These are phyloP conservation scores for Martes martes DNA, from an alignment of 2,113 vertebrate genomes.

Conservation along the genomic window DNA sequence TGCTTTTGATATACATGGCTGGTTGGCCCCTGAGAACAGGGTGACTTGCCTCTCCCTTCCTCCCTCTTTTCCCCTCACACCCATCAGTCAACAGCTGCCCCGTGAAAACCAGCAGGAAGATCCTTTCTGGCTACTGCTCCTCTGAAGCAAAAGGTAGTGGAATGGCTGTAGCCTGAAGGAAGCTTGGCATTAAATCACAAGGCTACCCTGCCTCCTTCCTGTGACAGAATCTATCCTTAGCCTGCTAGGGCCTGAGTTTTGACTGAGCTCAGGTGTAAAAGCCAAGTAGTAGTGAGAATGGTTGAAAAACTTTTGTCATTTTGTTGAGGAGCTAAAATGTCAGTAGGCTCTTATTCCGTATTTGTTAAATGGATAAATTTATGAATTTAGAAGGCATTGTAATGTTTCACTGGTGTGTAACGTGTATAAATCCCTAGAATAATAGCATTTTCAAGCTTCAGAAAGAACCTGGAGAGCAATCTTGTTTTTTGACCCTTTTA, in stretches of 20 bases:
- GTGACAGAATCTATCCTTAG: neutral
- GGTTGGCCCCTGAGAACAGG: neutral
- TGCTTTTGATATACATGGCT: neutral
- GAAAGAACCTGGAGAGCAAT: slow-evolving; percentile 38
- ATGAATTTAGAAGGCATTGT: slow-evolving; percentile 48
- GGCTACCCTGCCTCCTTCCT: neutral
- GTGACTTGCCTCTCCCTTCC: neutral
- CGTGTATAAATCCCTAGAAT: slow-evolving; percentile 38
- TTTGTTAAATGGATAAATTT: slow-evolving; percentile 47
- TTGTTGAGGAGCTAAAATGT: slow-evolving; percentile 19
- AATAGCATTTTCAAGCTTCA: slow-evolving; percentile 39
- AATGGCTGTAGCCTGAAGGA: neutral
- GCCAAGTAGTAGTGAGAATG: neutral
- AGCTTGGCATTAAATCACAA: neutral
- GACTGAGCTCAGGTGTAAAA: slow-evolving; percentile 1
- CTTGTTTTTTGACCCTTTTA: slow-evolving; percentile 8
- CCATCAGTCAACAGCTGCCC: neutral
- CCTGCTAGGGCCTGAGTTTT: neutral
- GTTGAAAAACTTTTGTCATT: slow-evolving; percentile 1
- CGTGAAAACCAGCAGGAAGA: neutral
- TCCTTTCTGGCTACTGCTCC: neutral
- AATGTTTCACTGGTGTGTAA: slow-evolving; percentile 56
- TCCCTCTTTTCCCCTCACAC: neutral
- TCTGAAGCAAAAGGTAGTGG: slow-evolving; percentile 24
- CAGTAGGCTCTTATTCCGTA: neutral